Evolutionary conservation across 2,113 vertebrate genomes (phyloP).

Genomic region (Halcyon malimbica): DNA sequence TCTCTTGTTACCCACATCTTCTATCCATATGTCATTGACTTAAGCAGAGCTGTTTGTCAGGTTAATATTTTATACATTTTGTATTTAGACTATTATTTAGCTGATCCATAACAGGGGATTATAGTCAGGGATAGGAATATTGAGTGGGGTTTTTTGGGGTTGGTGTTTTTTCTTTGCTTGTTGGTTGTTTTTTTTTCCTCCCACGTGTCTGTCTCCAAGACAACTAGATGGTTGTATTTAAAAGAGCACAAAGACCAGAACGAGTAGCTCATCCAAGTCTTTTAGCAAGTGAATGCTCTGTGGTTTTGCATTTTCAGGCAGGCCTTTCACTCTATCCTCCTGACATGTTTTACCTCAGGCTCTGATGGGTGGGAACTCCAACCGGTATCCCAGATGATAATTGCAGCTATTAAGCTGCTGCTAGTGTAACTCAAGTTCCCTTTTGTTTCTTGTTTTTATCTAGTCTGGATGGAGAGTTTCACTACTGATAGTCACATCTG

Average conservation of each 20-base stretch:
- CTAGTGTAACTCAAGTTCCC: conserved; percentile 77
- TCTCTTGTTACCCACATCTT: conserved; percentile 52
- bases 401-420: conserved; percentile 79
- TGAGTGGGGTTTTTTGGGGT: not conserved
- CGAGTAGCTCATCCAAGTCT: conserved; percentile 80
- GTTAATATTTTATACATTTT: conserved; percentile 43
- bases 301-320: conserved; percentile 75
- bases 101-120: conserved; percentile 22
- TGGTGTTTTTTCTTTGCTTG: not conserved
- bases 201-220: conserved; percentile 76
- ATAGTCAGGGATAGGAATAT: not conserved
- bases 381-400: conserved; percentile 77
- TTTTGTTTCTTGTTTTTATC: conserved; percentile 84
- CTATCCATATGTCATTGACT: conserved; percentile 27
- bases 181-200: not conserved
- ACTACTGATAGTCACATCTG: conserved; percentile 76
- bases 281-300: conserved; percentile 84
- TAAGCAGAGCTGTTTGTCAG: conserved; percentile 40
- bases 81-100: conserved; percentile 34
- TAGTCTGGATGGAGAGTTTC: conserved; percentile 79
- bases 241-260: conserved; percentile 77
- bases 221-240: conserved; percentile 79
- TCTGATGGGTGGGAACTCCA: conserved; percentile 76
- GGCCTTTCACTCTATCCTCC: conserved; percentile 75
- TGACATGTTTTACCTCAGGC: conserved; percentile 71